Evolutionary conservation across 2,113 vertebrate genomes (phyloP).

Genomic region (Cyanoramphus novaezelandiae): DNA sequence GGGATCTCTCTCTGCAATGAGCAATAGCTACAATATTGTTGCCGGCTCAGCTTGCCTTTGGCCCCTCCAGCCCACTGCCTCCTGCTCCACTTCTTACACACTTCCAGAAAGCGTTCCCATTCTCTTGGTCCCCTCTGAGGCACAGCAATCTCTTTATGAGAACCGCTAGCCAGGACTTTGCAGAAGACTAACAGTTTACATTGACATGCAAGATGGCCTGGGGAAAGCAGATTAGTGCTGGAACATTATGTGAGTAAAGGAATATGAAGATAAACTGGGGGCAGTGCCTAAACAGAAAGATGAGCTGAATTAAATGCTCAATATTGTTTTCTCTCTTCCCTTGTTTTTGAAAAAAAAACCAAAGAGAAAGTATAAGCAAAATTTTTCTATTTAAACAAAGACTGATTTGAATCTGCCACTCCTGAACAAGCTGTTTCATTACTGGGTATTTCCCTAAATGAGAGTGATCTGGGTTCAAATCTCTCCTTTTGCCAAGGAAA

Average conservation of each 20-base stretch:
- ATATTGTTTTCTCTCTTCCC: not conserved
- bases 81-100: not conserved
- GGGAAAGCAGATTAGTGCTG: not conserved
- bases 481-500: not conserved
- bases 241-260: rapidly evolving
- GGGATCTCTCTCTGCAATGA: rapidly evolving
- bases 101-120: not conserved
- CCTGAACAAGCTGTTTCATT: not conserved
- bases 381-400: not conserved
- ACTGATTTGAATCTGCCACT: not conserved
- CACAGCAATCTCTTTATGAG: not conserved
- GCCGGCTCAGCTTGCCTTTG: not conserved
- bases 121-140: not conserved
- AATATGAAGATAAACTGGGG: not conserved
- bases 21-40: not conserved
- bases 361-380: not conserved
- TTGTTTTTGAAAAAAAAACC: not conserved
- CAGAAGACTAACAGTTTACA: not conserved
- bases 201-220: not conserved
- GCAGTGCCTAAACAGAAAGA: not conserved
- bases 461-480: not conserved
- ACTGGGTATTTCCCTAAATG: not conserved
- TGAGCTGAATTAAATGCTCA: not conserved
- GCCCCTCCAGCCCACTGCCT: not conserved
- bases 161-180: not conserved